Evolutionary conservation across 2,888 invertebrate genomes (phyloP), one percentile per base, ranked within the genome.

Genomic region (Chelonus formosanus): DNA sequence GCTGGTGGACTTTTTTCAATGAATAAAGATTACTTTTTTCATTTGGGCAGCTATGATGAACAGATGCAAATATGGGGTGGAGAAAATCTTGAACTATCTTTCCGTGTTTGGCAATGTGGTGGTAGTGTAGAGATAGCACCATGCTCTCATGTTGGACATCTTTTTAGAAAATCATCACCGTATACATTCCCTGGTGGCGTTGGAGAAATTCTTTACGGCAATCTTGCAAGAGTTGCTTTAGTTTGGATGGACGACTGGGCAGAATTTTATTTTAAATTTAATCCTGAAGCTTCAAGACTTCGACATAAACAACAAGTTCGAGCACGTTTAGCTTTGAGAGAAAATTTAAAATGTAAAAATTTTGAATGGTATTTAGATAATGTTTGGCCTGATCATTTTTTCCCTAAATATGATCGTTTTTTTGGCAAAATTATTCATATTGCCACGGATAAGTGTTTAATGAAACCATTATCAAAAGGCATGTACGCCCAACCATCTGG

Each of bases 231-330:
- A 66, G 97, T 96, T 0, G 97, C 97, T 0, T 87, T 93, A 3
- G 98, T 98, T 0, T 99, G 98, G 98, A 94, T 99, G 94, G 98
- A 98, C 80, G 94, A 98, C 63, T 98, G 97, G 93, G 92, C 94
- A 7, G 91, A 94, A 70, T 96, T 97, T 84, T 95, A 91, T 79
- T 95, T 95, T 82, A 93, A 93, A 80, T 93, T 95, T 75, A 95
- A 94, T 79, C 90, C 88, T 55, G 88, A 91, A 47, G 89, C 92
- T 0, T 88, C 87, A 32, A 83, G 84, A 70, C 80, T 88, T 35
- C 86, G 88, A 35, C 87, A 89, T 57, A 86, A 87, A 63, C 91
- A 93, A 74, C 86, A 87, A 74, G 85, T 90, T 8, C 80, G 85
- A 52, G 85, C 87, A 4, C 84, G 98, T 62, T 74, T 92, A 8